Base-by-base conservation (phyloP, 2,113 vertebrate genomes). In the Brevimyrus niger region DNA sequence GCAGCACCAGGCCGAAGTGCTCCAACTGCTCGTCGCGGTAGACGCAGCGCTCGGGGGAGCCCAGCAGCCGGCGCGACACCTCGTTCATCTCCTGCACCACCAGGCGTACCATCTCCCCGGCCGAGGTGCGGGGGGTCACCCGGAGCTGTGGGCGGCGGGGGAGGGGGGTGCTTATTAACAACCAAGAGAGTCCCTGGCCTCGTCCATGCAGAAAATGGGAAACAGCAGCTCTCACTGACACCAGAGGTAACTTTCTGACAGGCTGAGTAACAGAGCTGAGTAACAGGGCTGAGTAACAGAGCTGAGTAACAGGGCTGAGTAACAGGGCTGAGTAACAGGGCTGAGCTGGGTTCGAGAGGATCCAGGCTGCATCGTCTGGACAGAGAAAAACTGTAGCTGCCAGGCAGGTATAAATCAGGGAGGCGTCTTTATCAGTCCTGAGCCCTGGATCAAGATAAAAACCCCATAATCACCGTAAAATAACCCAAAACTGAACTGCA, bases 31-130 rank as follows among this genome's bases (percentile, higher is more conserved):
- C 97, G 5, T 96, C 92, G 0, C 92, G 3, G 19, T 95, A 97
- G 89, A 96, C 94, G 91, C 94, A 90, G 23, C 94, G 91, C 0
- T 95, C 93, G 0, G 93, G 90, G 47, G 87, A 15, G 0, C 94
- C 95, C 91, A 96, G 93, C 91, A 96, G 44, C 0, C 93, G 90
- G 0, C 91, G 94, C 0, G 96, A 96, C 83, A 97, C 88, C 0
- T 69, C 21, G 19, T 97, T 98, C 95, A 97, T 97, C 95, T 98
- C 96, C 21, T 96, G 96, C 84, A 98, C 97, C 91, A 97, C 97
- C 93, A 97, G 91, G 91, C 96, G 96, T 53, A 98, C 95, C 94
- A 98, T 96, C 92, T 98, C 97, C 88, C 92, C 87, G 0, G 96
- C 97, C 0, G 96, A 96, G 0, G 96, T 97, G 90, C 94, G 94